phyloP scores from a whole-genome alignment of 1,140 invertebrate species.

The Teleopsis dalmanni region DNA sequence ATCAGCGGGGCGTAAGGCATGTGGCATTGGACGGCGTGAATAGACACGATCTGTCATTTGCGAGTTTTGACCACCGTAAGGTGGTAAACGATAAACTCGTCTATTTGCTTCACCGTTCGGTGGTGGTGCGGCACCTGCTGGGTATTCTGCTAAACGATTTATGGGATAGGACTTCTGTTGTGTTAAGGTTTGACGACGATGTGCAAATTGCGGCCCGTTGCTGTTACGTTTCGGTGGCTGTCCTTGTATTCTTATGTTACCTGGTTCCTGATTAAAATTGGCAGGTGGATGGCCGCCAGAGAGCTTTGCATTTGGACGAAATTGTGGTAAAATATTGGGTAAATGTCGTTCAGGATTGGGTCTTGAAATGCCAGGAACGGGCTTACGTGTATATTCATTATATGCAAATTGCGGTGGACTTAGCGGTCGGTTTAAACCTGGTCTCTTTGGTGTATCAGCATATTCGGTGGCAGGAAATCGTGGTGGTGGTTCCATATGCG shows the following conservation, averaged over 20 bases:
- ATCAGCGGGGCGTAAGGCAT: conserved; percentile 9
- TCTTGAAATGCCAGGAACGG: conserved; percentile 42
- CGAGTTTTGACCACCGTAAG: conserved; percentile 21
- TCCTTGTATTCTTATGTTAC: conserved; percentile 36
- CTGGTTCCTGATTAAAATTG: conserved; percentile 30
- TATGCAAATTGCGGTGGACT: conserved; percentile 27
- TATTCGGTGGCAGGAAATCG: conserved; percentile 17
- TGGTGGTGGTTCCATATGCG: conserved; percentile 37
- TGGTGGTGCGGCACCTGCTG: conserved; percentile 2
- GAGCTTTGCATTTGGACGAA: conserved; percentile 58
- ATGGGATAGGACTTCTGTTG: conserved; percentile 29
- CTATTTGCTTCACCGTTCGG: conserved; percentile 24
- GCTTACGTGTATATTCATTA: conserved; percentile 40
- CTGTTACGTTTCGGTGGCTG: conserved; percentile 27
- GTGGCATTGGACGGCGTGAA: conserved; percentile 11
- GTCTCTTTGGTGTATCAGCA: conserved; percentile 6
- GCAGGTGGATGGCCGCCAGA: conserved; percentile 47
- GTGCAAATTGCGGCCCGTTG: conserved; percentile 33
- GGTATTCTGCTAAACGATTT: conserved; percentile 27
- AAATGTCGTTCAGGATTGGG: conserved; percentile 46
- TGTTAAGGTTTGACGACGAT: conserved; percentile 23
- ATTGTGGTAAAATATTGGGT: conserved; percentile 64
- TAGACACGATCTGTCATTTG: conserved; percentile 30
- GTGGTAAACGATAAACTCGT: conserved; percentile 31
- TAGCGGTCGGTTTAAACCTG: conserved; percentile 1